Evolutionary conservation across 2,888 invertebrate genomes (phyloP).

Genomic region (Polydrusus tereticollis): DNA sequence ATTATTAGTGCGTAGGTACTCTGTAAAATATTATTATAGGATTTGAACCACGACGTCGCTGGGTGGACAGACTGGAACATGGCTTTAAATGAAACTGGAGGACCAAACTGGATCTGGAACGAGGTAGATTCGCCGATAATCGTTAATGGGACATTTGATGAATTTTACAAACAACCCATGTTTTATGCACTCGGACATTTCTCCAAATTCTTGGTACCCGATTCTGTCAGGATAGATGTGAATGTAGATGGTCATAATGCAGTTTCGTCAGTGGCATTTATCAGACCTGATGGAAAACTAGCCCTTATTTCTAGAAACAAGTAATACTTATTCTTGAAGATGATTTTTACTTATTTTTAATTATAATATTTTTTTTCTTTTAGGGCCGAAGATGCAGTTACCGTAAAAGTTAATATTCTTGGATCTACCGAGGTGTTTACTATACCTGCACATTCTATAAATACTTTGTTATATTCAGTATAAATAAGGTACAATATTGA

Average conservation of each 20-base stretch:
- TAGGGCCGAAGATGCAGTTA: background rate
- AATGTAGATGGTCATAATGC: conserved; percentile 10
- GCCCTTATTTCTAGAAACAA: conserved; percentile 70
- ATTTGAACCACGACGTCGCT: conserved; percentile 77
- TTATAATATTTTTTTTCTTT: conserved; percentile 6
- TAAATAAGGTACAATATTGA: background rate
- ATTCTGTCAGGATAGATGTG: conserved; percentile 67
- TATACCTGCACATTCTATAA: conserved; percentile 21
- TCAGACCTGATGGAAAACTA: conserved; percentile 68
- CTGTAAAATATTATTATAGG: conserved; percentile 5
- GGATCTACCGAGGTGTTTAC: background rate
- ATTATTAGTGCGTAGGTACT: too few species aligned
- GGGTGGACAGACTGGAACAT: conserved; percentile 95
- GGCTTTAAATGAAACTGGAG: conserved; percentile 77
- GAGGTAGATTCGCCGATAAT: conserved; percentile 72
- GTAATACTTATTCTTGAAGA: conserved; percentile 59
- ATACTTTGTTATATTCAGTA: conserved; percentile 24
- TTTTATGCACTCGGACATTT: conserved; percentile 87
- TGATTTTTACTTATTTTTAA: background rate
- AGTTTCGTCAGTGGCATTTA: conserved; percentile 66
- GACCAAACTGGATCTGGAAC: conserved; percentile 83
- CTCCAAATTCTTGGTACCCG: conserved; percentile 73
- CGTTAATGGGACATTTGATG: conserved; percentile 71
- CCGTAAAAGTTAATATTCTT: conserved; percentile 9
- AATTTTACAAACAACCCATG: conserved; percentile 90